Evolutionary conservation across 2,113 vertebrate species (phyloP).

Genomic region (Myrmecobius fasciatus): DNA sequence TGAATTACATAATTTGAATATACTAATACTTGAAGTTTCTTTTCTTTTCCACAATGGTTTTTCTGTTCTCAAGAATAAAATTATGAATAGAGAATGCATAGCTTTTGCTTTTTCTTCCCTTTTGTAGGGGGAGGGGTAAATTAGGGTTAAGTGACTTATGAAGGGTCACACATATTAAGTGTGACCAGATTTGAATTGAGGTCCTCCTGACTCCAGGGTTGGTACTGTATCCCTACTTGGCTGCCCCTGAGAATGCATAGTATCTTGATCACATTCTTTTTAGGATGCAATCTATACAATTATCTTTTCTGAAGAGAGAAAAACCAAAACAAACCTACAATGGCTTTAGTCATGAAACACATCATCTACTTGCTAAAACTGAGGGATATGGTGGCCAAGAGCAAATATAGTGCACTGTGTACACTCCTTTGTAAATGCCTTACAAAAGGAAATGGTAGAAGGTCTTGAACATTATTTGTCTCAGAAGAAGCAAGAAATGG

Average conservation of each 20-base stretch:
- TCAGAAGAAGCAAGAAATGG: background rate
- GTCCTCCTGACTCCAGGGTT: background rate
- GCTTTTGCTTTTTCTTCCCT: slow-evolving; percentile 9
- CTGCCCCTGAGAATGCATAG: background rate
- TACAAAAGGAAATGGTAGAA: background rate
- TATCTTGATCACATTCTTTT: background rate
- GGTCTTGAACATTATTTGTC: background rate
- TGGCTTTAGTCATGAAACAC: background rate
- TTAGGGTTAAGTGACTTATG: background rate
- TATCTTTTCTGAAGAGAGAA: background rate
- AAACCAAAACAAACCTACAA: background rate
- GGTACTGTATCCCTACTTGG: background rate
- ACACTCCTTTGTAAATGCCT: background rate
- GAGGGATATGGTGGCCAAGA: background rate
- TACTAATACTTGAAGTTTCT: slow-evolving; percentile 46
- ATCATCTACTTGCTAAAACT: background rate
- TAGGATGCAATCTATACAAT: background rate
- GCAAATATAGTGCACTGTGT: background rate
- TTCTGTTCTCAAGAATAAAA: slow-evolving; percentile 23
- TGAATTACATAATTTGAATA: slow-evolving; percentile 23
- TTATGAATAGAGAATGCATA: background rate
- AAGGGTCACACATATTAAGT: background rate
- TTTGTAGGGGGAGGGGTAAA: background rate
- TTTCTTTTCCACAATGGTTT: slow-evolving; percentile 21
- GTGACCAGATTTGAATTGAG: background rate